Base-by-base conservation (phyloP, 2,113 vertebrate species). In the Sapajus apella region DNA sequence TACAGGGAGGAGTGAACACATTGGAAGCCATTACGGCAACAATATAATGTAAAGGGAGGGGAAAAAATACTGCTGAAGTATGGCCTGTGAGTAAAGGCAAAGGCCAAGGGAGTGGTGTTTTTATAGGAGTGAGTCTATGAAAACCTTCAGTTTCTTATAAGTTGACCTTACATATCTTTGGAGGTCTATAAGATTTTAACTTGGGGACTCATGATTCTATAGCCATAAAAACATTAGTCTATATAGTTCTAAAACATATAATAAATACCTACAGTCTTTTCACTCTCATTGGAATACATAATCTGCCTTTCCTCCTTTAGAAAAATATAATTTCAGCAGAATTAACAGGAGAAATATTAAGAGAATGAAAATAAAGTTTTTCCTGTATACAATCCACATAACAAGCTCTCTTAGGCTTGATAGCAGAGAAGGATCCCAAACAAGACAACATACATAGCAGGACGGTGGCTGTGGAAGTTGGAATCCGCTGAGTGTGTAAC, bases 211-310 rank as follows among this genome's bases (percentile, higher is more conserved):
- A 1, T 61, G 13, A 84, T 75, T 94, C 35, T 94, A 81, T 87
- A 81, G 6, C 66, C 45, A 79, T 77, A 45, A 40, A 70, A 87
- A 91, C 52, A 83, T 11, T 25, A 10, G 13, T 88, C 86, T 95
- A 89, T 92, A 85, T 47, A 35, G 61, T 90, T 77, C 20, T 88
- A 52, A 91, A 95, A 75, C 75, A 88, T 56, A 6, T 27, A 50
- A 7, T 86, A 92, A 93, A 56, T 55, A 93, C 70, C 76, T 85
- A 4, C 50, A 47, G 83, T n/a, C 72, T 88, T 95, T 96, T 80
- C 40, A 84, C 8, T 56, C 40, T 73, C 14, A 3, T 25, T 93
- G 30, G 68, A 91, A 68, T 58, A 87, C 76, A 91, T 72, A 87
- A 80, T 68, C 61, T 93, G 47, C 52, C 16, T 90, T 94, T 83